These are phyloP conservation scores for Pan paniscus DNA, from an alignment of 2,113 vertebrate species.

Conservation along the genomic window DNA sequence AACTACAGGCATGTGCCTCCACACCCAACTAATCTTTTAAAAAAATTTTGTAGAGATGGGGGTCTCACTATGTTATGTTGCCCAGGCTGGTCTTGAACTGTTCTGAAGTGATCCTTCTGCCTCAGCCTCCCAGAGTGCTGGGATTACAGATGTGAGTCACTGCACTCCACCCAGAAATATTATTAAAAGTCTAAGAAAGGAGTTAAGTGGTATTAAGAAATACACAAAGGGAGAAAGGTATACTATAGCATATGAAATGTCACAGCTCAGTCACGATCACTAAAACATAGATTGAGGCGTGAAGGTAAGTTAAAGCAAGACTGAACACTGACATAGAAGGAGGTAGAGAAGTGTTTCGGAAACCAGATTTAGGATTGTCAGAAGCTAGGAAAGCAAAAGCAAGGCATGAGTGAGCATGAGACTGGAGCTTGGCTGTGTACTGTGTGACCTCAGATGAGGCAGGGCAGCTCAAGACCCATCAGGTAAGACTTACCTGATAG, in stretches of 20 bases:
- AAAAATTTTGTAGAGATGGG: too few relatives aligned
- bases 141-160: too few relatives aligned
- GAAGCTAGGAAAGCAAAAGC: not conserved
- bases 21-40: too few relatives aligned
- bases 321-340: not conserved
- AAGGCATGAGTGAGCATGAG: too few relatives aligned
- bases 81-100: too few relatives aligned
- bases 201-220: conserved; percentile 2
- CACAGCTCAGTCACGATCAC: not conserved
- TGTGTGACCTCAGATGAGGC: not conserved
- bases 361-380: not conserved
- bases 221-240: not conserved
- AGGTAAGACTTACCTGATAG: not conserved
- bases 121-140: too few relatives aligned
- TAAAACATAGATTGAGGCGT: not conserved
- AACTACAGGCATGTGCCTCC: too few relatives aligned
- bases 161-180: conserved; percentile 1
- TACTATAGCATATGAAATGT: not conserved
- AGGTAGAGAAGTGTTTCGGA: not conserved
- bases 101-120: too few relatives aligned
- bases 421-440: too few relatives aligned
- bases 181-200: conserved; percentile 12
- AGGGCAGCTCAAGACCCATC: not conserved
- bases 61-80: too few relatives aligned
- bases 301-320: not conserved